phyloP scores from a whole-genome alignment of 2,888 invertebrate genomes.

The Trichacis sp. region DNA sequence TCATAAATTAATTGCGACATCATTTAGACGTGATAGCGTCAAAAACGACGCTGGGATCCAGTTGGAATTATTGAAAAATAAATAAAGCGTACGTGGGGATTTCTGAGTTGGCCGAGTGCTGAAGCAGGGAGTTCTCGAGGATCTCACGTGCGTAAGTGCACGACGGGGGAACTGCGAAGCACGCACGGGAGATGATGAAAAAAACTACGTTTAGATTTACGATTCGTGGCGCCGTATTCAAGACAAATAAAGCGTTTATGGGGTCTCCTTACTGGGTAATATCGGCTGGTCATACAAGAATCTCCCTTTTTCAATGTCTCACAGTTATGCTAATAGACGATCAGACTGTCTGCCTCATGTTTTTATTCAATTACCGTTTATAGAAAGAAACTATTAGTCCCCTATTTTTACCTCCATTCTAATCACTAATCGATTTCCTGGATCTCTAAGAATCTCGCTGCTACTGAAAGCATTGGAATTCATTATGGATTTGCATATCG shows the following conservation, averaged over 20 bases:
- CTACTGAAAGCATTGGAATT: conserved; percentile 5
- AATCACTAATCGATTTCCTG: not conserved
- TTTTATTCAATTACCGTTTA: not conserved
- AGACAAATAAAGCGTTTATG: conserved; percentile 12
- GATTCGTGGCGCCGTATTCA: conserved; percentile 8
- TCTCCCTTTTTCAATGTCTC: conserved; percentile 6
- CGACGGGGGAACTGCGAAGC: no score
- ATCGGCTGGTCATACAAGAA: conserved; percentile 4
- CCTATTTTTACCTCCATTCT: not conserved
- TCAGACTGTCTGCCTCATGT: not conserved
- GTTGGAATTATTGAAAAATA: no score
- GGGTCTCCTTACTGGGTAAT: conserved; percentile 7
- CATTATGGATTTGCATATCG: conserved; percentile 5
- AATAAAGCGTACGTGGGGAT: no score
- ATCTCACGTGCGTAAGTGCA: no score
- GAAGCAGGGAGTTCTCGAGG: no score
- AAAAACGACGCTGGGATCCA: no score
- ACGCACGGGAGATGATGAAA: not conserved
- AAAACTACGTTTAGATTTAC: conserved; percentile 8
- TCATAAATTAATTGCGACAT: no score
- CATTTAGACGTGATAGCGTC: no score
- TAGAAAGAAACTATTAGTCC: not conserved
- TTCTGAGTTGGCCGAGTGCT: no score
- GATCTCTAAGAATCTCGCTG: not conserved
- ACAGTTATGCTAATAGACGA: conserved; percentile 5